Percentiles rank a stretch among this genome's conserved stretches.
Evolutionary conservation across 2,888 invertebrate genomes (phyloP).

Genomic region (Eudemis profundana): DNA sequence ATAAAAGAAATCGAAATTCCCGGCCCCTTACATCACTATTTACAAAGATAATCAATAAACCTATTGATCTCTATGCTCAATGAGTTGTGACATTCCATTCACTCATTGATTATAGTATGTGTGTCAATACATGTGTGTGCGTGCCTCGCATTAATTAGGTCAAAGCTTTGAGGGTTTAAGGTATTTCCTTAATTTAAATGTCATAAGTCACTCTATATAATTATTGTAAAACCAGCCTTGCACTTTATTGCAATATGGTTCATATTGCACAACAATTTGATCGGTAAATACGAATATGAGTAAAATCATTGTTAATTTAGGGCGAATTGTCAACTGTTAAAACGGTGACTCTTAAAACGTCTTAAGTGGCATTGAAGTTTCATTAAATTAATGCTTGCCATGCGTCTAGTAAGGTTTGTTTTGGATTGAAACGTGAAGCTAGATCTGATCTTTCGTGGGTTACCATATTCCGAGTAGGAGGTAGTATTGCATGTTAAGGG

Average conservation of each 20-base stretch:
- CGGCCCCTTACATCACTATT: slow-evolving; percentile 55
- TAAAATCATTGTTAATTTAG: background rate
- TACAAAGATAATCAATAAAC: slow-evolving; percentile 52
- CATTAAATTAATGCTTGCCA: no score
- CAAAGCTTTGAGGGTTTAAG: slow-evolving; percentile 53
- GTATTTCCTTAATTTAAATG: slow-evolving; percentile 13
- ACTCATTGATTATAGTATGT: slow-evolving; percentile 60
- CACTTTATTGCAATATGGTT: background rate
- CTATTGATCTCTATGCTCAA: slow-evolving; percentile 57
- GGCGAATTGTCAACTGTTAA: background rate
- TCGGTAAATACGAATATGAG: background rate
- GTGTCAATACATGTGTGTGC: slow-evolving; percentile 52
- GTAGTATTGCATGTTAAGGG: no score
- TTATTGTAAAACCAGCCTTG: background rate
- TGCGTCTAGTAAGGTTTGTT: no score
- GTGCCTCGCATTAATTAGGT: slow-evolving; percentile 69
- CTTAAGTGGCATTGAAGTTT: no score
- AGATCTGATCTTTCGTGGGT: no score
- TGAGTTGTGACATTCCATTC: slow-evolving; percentile 59
- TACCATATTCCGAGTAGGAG: no score
- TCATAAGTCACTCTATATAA: background rate
- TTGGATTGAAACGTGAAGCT: no score
- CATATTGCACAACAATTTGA: background rate
- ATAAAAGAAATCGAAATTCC: slow-evolving; percentile 55
- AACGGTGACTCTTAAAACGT: no score